Conservation (phyloP, 2,113 vertebrate species). For the Engystomops pustulosus region DNA sequence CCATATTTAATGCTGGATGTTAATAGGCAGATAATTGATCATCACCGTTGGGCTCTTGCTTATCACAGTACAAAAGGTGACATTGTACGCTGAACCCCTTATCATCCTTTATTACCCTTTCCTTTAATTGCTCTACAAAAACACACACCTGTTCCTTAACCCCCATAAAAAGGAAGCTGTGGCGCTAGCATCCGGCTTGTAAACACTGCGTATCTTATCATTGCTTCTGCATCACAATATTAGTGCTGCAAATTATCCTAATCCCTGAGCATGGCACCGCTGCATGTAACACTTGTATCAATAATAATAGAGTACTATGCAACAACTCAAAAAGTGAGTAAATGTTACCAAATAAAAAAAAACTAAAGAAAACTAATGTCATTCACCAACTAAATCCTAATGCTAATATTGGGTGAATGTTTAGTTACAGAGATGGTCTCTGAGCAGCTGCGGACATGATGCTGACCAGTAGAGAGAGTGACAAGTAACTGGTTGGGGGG, state of each 20-base stretch:
- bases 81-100: not conserved
- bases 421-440: too few species aligned
- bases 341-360: too few species aligned
- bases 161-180: constrained; percentile 9
- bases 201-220: not conserved
- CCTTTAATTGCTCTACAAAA: not conserved
- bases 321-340: too few species aligned
- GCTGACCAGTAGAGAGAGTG: too few species aligned
- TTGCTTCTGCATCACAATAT: not conserved
- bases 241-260: not conserved
- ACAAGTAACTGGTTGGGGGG: too few species aligned
- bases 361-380: too few species aligned
- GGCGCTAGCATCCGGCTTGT: not conserved
- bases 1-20: too few species aligned
- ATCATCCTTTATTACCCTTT: not conserved
- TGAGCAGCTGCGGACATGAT: too few species aligned
- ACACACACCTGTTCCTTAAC: not conserved
- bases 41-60: too few species aligned
- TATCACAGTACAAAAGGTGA: not conserved
- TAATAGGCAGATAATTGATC: too few species aligned
- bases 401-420: too few species aligned
- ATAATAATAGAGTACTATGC: not conserved
- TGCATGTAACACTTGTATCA: not conserved
- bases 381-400: too few species aligned
- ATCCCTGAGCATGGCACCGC: not conserved